Evolutionary conservation across 2,888 invertebrate species (phyloP).

Genomic region (Invenusta paracnida): DNA sequence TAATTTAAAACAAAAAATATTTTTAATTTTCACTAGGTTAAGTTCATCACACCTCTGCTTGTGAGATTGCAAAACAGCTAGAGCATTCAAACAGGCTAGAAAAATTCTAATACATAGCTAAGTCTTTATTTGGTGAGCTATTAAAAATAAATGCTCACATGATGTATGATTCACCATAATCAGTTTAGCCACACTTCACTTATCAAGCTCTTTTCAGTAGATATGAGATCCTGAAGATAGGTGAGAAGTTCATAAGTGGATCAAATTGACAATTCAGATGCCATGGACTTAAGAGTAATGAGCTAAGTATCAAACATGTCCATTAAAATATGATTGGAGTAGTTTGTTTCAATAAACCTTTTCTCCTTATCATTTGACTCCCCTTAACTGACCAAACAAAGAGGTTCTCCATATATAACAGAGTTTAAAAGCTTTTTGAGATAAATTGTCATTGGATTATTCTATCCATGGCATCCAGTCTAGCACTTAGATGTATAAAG

Average conservation of each 20-base stretch:
- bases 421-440: slow-evolving; percentile 13
- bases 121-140: neutral
- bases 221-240: slow-evolving; percentile 4
- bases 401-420: neutral
- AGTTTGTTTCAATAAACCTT: neutral
- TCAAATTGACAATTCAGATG: neutral
- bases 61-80: slow-evolving; percentile 21
- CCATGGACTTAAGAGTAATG: slow-evolving; percentile 3
- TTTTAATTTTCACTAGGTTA: neutral
- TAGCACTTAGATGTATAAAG: neutral
- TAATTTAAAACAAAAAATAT: neutral
- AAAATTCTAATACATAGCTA: neutral
- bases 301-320: slow-evolving; percentile 11
- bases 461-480: neutral
- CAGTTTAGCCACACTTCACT: no score
- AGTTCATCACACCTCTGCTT: slow-evolving; percentile 23
- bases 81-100: neutral
- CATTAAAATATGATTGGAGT: neutral
- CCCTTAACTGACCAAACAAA: neutral
- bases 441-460: neutral
- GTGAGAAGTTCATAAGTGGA: neutral
- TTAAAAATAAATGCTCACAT: neutral
- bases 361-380: neutral
- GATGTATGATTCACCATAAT: slow-evolving; percentile 7
- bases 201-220: no score